A percentile compares a stretch with the other conserved stretches of the same genome.
Evolutionary conservation across 35 echinoderm and acorn worm genomes (phyloP).

Genomic region (Anneissia japonica): DNA sequence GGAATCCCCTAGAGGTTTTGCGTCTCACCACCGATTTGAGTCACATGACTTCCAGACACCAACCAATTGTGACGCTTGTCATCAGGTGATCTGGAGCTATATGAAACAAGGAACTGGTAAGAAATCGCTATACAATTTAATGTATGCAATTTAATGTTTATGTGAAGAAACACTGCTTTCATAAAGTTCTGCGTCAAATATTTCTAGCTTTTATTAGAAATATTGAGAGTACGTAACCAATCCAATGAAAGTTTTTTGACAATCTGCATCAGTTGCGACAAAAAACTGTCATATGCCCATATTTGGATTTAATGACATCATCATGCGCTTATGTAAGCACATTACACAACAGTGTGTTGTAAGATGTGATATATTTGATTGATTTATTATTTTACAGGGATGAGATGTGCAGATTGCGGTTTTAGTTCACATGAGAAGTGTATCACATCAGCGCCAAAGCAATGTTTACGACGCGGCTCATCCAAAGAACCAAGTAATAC

Average conservation of each 20-base stretch:
- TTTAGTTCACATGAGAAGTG: constrained; percentile 93
- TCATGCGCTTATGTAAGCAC: too few species aligned
- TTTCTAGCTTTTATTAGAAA: too few species aligned
- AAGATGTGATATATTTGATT: too few species aligned
- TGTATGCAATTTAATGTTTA: too few species aligned
- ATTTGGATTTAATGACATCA: too few species aligned
- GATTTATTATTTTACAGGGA: constrained; percentile 57
- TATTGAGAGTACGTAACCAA: too few species aligned
- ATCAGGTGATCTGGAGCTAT: constrained; percentile 65
- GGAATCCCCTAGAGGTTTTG: constrained; percentile 69
- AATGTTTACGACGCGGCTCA: constrained; percentile 68
- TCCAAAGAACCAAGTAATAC: constrained; percentile 46
- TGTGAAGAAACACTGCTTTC: too few species aligned
- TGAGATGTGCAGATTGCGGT: constrained; percentile 94
- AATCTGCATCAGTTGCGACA: neutral
- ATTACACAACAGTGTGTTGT: too few species aligned
- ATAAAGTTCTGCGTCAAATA: too few species aligned
- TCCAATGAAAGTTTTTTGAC: constrained; percentile 40
- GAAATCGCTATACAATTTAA: too few species aligned
- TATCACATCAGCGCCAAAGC: constrained; percentile 71
- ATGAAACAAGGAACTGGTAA: constrained; percentile 68
- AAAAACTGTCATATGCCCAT: too few species aligned
- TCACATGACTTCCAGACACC: constrained; percentile 75
- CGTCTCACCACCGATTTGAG: constrained; percentile 79
- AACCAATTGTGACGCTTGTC: constrained; percentile 77